phyloP scores from a whole-genome alignment of 2,797 vertebrate species.

The Eulemur albifrons region DNA sequence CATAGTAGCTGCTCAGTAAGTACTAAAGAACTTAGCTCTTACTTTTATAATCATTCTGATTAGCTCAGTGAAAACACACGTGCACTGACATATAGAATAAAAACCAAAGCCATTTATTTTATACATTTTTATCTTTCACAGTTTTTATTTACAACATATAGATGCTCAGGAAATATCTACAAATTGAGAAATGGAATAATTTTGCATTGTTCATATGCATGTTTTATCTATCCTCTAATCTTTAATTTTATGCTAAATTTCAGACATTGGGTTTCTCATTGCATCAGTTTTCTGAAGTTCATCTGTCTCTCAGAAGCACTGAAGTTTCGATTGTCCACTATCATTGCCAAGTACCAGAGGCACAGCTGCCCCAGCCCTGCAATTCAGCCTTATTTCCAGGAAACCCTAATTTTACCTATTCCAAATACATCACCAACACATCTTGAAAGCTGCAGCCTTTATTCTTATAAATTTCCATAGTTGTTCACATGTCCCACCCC shows the following conservation, averaged over 20 bases:
- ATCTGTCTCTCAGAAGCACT: not conserved
- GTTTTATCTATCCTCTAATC: not conserved
- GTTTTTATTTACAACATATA: not conserved
- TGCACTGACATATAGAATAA: not conserved
- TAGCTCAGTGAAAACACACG: not conserved
- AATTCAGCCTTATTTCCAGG: not conserved
- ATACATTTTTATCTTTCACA: not conserved
- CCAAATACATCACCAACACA: not conserved
- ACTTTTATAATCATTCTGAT: slow-evolving; percentile 32
- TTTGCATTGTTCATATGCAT: not conserved
- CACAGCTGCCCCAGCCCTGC: not conserved
- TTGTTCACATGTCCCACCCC: not conserved
- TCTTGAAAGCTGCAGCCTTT: not conserved
- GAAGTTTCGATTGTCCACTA: not conserved
- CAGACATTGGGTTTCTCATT: not conserved
- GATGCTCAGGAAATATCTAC: not conserved
- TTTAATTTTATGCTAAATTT: not conserved
- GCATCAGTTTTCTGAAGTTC: not conserved
- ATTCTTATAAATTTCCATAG: not conserved
- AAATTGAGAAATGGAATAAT: slow-evolving; percentile 22
- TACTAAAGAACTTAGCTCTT: not conserved
- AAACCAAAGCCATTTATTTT: not conserved
- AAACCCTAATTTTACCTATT: not conserved
- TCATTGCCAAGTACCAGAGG: not conserved
- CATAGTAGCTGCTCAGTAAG: not conserved